Percentiles rank a stretch among this genome's conserved stretches.
phyloP scores from a whole-genome alignment of 2,888 invertebrate genomes.

The Dinocampus coccinellae region DNA sequence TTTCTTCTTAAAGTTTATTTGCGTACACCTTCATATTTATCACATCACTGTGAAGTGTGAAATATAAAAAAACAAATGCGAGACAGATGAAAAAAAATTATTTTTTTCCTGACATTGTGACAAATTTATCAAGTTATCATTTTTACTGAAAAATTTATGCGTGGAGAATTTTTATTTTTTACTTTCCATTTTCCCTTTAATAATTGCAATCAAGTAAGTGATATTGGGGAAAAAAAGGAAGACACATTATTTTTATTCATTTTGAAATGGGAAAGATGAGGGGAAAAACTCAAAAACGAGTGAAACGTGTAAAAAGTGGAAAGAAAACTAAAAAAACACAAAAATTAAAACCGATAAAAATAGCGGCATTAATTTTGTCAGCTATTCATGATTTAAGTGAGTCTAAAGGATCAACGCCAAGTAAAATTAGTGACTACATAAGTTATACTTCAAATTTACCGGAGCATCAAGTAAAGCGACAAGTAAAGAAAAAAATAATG shows the following conservation, averaged over 20 bases:
- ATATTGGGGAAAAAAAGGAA: neutral
- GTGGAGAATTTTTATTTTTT: neutral
- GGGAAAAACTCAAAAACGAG: constrained; percentile 27
- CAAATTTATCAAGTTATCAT: neutral
- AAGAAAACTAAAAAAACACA: constrained; percentile 35
- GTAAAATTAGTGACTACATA: constrained; percentile 58
- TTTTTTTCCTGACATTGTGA: neutral
- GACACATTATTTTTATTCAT: neutral
- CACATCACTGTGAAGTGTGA: neutral
- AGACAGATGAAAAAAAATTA: constrained; percentile 7
- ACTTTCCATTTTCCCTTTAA: neutral
- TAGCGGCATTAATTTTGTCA: constrained; percentile 57
- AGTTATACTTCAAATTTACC: constrained; percentile 53
- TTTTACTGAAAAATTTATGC: neutral
- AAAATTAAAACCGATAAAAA: constrained; percentile 52
- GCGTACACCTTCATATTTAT: neutral
- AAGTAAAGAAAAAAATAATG: constrained; percentile 49
- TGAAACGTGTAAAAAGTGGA: constrained; percentile 5
- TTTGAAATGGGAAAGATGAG: constrained; percentile 47
- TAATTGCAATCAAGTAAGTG: neutral
- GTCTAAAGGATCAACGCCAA: constrained; percentile 56
- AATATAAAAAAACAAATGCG: constrained; percentile 13
- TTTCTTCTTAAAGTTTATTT: neutral
- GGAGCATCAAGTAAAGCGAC: constrained; percentile 53
- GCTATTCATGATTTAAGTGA: constrained; percentile 60